phyloP scores from a whole-genome alignment of 2,113 vertebrate genomes.

The Rhinolophus sinicus region DNA sequence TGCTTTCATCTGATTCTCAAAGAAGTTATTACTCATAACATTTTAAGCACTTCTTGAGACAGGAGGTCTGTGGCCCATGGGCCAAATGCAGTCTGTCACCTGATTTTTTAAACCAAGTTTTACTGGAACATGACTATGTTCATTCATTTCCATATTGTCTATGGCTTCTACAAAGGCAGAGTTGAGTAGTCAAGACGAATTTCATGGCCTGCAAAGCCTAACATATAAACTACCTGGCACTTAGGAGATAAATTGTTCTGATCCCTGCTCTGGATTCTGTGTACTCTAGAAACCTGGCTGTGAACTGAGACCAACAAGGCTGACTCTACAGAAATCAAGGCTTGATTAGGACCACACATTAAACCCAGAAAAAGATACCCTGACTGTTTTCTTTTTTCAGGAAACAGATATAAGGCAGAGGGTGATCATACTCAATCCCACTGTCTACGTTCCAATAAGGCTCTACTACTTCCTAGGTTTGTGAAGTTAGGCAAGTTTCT shows the following conservation, averaged over 20 bases:
- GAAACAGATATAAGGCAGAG: background rate
- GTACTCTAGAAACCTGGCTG: background rate
- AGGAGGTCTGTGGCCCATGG: background rate
- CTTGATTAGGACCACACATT: background rate
- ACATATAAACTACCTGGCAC: background rate
- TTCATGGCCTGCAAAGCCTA: background rate
- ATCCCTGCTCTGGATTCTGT: background rate
- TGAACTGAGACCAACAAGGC: background rate
- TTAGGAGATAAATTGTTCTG: background rate
- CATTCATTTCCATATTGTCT: background rate
- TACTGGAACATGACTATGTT: background rate
- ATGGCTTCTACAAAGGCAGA: background rate
- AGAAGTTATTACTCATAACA: background rate
- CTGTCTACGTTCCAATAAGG: background rate
- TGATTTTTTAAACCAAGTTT: background rate
- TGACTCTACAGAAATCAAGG: background rate
- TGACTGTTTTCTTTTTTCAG: background rate
- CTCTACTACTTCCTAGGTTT: background rate
- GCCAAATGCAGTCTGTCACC: background rate
- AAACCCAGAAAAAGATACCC: background rate
- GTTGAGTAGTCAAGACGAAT: background rate
- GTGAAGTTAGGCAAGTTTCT: background rate
- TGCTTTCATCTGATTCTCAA: slow-evolving; percentile 12
- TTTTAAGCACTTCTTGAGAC: background rate
- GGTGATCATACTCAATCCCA: background rate